A percentile compares a stretch with the other conserved stretches of the same genome.
phyloP scores from a whole-genome alignment of 2,113 vertebrate species.

The Rhinogobius similis region DNA sequence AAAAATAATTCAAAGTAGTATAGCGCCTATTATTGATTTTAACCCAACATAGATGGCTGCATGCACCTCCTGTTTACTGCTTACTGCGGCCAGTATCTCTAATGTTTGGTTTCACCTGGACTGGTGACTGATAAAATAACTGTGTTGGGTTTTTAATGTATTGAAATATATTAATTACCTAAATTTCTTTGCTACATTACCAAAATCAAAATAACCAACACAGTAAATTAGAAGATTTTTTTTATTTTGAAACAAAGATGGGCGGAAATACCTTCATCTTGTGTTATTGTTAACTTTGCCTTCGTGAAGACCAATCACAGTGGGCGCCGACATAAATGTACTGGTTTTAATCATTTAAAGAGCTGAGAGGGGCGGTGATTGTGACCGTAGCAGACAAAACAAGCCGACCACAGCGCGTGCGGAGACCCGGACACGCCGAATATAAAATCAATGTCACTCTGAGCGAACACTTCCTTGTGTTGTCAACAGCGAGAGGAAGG shows the following conservation, averaged over 20 bases:
- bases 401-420: too few species aligned
- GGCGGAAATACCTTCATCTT: conserved; percentile 12
- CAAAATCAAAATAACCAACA: background rate
- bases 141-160: too few species aligned
- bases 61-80: too few species aligned
- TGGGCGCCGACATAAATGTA: background rate
- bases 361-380: conserved; percentile 7
- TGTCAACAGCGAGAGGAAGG: conserved; percentile 35
- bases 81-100: too few species aligned
- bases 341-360: background rate
- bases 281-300: background rate
- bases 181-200: background rate
- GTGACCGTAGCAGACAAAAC: background rate
- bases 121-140: too few species aligned
- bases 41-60: too few species aligned
- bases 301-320: conserved; percentile 38
- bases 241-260: conserved; percentile 26
- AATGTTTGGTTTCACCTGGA: too few species aligned
- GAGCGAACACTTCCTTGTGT: conserved; percentile 29
- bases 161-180: background rate
- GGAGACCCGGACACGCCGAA: background rate
- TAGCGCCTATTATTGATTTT: too few species aligned
- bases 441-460: conserved; percentile 41
- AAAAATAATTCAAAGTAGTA: too few species aligned
- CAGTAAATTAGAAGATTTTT: background rate